A percentile compares a stretch with the other conserved stretches of the same genome.
These are phyloP conservation scores for Tetragonisca angustula DNA, from an alignment of 2,888 invertebrate species.

Conservation along the genomic window DNA sequence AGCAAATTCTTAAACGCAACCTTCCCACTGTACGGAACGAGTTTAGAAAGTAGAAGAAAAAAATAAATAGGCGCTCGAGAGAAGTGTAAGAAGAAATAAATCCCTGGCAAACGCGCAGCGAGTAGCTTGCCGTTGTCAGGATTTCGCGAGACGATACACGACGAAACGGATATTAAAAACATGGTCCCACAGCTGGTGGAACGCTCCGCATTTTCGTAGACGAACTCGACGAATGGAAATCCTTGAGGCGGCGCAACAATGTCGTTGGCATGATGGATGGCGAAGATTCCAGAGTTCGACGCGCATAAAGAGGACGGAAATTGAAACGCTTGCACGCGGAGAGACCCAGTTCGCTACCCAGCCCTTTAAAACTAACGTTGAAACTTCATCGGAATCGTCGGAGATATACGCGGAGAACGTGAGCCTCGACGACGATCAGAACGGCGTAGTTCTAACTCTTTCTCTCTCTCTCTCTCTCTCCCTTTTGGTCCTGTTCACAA, in stretches of 20 bases:
- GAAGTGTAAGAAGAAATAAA: not conserved
- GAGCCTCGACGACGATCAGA: not conserved
- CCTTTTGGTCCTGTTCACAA: not conserved
- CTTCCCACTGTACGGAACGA: not conserved
- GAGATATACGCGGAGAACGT: slow-evolving; percentile 27
- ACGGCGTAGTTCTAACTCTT: too few relatives aligned
- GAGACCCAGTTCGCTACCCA: slow-evolving; percentile 13
- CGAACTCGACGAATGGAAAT: slow-evolving; percentile 28
- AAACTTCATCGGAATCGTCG: slow-evolving; percentile 26
- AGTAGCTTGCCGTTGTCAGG: not conserved
- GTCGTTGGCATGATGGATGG: slow-evolving; percentile 54
- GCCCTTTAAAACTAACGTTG: slow-evolving; percentile 35
- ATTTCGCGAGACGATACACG: slow-evolving; percentile 30
- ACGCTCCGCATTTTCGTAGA: slow-evolving; percentile 4
- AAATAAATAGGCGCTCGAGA: not conserved
- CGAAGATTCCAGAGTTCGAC: slow-evolving; percentile 47
- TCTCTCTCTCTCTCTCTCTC: not conserved
- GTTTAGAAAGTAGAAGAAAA: not conserved
- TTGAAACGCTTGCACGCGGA: slow-evolving; percentile 41
- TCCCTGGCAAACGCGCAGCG: not conserved
- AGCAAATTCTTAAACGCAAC: not conserved
- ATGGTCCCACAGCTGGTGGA: slow-evolving; percentile 11
- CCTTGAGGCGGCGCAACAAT: slow-evolving; percentile 48
- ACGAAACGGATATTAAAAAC: slow-evolving; percentile 56
- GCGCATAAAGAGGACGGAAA: slow-evolving; percentile 50